Conservation (phyloP, 2,888 invertebrate species). For the Lottia gigantea region DNA sequence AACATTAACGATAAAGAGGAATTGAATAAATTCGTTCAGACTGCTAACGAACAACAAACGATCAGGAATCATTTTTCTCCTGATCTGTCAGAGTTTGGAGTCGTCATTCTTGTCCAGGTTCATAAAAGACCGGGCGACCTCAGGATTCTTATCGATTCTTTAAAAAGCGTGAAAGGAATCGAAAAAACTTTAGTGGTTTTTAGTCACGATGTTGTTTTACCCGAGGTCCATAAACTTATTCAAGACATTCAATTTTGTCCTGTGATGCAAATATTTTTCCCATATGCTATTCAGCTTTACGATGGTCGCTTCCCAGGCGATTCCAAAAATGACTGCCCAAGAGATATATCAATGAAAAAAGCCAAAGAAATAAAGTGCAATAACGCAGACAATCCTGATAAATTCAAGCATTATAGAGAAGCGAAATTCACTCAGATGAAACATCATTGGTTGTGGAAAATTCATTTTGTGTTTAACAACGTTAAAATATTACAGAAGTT, state of each 20-base stretch:
- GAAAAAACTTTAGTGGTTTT: constrained; percentile 16
- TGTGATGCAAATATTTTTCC: constrained; percentile 22
- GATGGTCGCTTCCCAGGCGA: constrained; percentile 15
- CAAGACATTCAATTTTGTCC: constrained; percentile 16
- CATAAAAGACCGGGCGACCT: constrained; percentile 17
- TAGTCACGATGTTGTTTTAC: constrained; percentile 16
- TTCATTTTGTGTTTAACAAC: constrained; percentile 16
- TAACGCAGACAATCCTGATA: constrained; percentile 18
- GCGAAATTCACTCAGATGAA: constrained; percentile 18
- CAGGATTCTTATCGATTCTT: constrained; percentile 16
- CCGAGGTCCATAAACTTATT: constrained; percentile 10
- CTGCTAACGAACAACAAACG: constrained; percentile 2
- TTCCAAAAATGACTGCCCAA: constrained; percentile 15
- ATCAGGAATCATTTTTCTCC: constrained; percentile 6
- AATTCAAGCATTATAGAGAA: constrained; percentile 20
- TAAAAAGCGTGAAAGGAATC: constrained; percentile 16
- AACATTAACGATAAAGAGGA: not conserved
- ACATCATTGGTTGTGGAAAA: constrained; percentile 23
- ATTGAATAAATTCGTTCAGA: not conserved
- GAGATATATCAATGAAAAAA: constrained; percentile 5
- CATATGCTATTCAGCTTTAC: constrained; percentile 18
- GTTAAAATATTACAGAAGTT: constrained; percentile 13
- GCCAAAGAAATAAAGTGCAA: constrained; percentile 13
- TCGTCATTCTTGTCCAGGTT: constrained; percentile 22
- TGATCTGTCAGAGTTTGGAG: not conserved